Evolutionary conservation across 2,888 invertebrate species (phyloP), one percentile per base, ranked within the genome.

Genomic region (Drosophila phalerata): DNA sequence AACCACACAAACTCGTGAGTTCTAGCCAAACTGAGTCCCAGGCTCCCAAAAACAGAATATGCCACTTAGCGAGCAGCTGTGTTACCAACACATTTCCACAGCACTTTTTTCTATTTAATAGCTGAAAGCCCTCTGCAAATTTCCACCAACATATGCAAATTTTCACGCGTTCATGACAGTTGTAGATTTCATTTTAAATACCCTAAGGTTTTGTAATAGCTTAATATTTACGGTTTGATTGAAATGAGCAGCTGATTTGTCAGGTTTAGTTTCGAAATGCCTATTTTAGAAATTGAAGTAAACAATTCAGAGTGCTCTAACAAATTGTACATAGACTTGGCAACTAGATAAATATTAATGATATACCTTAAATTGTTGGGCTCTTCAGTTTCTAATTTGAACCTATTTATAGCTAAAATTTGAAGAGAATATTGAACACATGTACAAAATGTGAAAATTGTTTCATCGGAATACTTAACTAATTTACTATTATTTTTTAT

Each of bases 71-170:
- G 52, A 61, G 48, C 82, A 81, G 81, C 85, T 81, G 81, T 52
- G 51, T 55, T 5, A 42, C 38, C 22, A 11, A 40, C 63, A 55
- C 45, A 45, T 45, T 53, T 42, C 22, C 58, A 25, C 47, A 51
- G 17, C n/a, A 22, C 8, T 45, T 69, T 65, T 62, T 63, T 42
- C 22, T 22, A 22, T 32, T 30, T 30, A 9, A 34, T 25, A 45
- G 45, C 45, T 64, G 1, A 73, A 73, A 48, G 57, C 61, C 57
- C 69, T 61, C 68, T 75, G 69, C 65, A 65, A 83, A 65, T 84
- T 86, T 86, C 69, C 71, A 47, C 69, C 71, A 74, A 78, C 89
- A 82, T 85, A 88, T 89, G 87, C 76, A 77, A 89, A 82, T 81
- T 88, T 87, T 89, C 88, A 87, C 79, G 88, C 76, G 60, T 67